Conservation (phyloP, 2,113 vertebrate species). For the Gracilinanus agilis region DNA sequence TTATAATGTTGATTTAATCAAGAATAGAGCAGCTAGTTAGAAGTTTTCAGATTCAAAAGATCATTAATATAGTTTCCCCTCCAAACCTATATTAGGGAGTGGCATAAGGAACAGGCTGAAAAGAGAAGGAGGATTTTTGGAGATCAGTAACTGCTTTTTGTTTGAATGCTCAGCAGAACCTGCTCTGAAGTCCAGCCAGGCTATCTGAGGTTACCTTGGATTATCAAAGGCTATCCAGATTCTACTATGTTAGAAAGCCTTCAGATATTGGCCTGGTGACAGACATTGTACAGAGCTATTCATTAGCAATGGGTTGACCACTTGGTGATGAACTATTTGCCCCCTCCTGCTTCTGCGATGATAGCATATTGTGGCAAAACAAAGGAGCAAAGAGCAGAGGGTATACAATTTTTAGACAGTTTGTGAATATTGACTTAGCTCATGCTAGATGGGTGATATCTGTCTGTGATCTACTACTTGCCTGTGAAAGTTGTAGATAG, state of each 20-base stretch:
- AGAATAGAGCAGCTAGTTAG: constrained; percentile 6
- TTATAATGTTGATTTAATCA: constrained; percentile 50
- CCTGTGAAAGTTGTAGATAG: no score
- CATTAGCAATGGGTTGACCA: background rate
- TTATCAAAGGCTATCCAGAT: background rate
- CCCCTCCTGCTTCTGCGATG: background rate
- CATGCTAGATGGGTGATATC: background rate
- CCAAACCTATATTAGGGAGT: background rate
- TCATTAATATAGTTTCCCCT: constrained; percentile 32
- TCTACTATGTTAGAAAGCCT: background rate
- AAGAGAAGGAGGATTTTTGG: background rate
- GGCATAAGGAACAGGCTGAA: background rate
- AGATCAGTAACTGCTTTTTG: background rate
- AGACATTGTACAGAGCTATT: background rate
- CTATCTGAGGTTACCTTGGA: background rate
- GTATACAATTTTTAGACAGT: background rate
- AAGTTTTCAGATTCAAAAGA: constrained; percentile 24
- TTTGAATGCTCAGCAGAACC: background rate
- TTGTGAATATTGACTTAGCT: background rate
- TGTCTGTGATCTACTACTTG: no score
- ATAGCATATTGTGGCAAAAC: background rate
- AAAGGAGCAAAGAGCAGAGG: background rate
- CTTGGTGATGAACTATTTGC: background rate
- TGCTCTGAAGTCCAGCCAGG: background rate
- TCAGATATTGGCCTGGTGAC: background rate